A percentile compares a stretch with the other conserved stretches of the same genome.
These are phyloP conservation scores for Squalus acanthias DNA, from an alignment of 2,797 vertebrate genomes.

Conservation along the genomic window DNA sequence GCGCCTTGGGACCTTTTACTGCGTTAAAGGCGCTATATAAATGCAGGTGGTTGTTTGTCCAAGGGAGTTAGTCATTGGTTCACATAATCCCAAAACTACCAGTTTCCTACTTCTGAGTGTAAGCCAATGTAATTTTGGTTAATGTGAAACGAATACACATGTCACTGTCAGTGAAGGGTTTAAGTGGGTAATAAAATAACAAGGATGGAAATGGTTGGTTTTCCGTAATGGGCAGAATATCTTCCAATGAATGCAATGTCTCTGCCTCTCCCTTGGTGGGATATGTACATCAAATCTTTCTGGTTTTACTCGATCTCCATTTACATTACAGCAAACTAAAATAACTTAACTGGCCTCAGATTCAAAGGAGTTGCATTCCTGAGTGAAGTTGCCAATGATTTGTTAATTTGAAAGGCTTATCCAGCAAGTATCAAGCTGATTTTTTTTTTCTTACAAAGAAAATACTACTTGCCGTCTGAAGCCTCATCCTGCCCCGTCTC, in stretches of 20 bases:
- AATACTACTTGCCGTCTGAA: neutral
- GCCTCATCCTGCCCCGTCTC: neutral
- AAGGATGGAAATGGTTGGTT: neutral
- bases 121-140: neutral
- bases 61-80: neutral
- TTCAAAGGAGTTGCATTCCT: neutral
- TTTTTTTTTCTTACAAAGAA: neutral
- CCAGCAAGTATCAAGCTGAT: neutral
- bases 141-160: neutral
- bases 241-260: neutral
- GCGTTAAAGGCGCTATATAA: too few relatives aligned
- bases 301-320: neutral
- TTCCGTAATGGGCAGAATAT: neutral
- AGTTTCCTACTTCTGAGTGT: neutral
- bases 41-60: neutral
- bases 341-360: neutral
- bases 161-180: neutral
- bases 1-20: too few relatives aligned
- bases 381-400: neutral
- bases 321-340: neutral
- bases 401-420: neutral
- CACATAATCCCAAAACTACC: neutral
- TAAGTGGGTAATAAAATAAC: neutral
- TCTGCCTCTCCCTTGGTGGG: neutral
- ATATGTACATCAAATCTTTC: neutral